Percentiles rank a stretch among this genome's conserved stretches.
Conservation (phyloP, 2,888 invertebrate genomes). For the Diplolepis rosae region DNA sequence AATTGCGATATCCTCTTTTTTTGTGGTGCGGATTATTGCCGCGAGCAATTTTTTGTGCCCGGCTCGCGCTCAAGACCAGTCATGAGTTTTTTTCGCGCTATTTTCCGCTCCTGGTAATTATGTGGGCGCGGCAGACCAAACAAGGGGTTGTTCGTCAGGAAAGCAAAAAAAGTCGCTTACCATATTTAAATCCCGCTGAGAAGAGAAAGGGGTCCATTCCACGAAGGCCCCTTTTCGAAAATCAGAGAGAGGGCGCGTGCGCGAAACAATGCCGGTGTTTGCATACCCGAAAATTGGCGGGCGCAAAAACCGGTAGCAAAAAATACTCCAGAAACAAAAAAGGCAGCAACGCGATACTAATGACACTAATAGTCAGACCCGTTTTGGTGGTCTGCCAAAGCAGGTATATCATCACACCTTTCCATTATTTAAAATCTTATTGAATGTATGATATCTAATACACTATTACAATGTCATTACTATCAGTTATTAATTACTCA, state of each 20-base stretch:
- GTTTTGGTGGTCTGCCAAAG: constrained; percentile 8
- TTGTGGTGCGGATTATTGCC: constrained; percentile 35
- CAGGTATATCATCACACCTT: constrained; percentile 17
- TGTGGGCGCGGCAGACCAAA: constrained; percentile 73
- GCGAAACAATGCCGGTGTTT: constrained; percentile 60
- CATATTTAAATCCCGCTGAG: constrained; percentile 61
- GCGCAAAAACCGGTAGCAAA: constrained; percentile 54
- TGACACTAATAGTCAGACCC: constrained; percentile 17
- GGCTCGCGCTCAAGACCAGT: constrained; percentile 32
- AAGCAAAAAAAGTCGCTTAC: constrained; percentile 60
- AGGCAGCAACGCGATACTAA: constrained; percentile 32
- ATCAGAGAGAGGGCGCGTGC: constrained; percentile 45
- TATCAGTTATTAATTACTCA: too few species aligned
- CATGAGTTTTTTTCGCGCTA: constrained; percentile 59
- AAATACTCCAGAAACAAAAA: constrained; percentile 40
- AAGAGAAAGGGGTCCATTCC: constrained; percentile 56
- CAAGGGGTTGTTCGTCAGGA: constrained; percentile 62
- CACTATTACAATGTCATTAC: too few species aligned
- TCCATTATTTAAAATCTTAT: constrained; percentile 5
- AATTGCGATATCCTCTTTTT: constrained; percentile 69
- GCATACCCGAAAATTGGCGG: constrained; percentile 67
- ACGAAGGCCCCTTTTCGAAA: constrained; percentile 41
- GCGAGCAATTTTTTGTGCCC: constrained; percentile 27
- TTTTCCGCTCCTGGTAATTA: constrained; percentile 70
- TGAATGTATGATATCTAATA: neutral